Evolutionary conservation across 2,113 vertebrate species (phyloP), one percentile per base, ranked within the genome.

Genomic region (Neogale vison): DNA sequence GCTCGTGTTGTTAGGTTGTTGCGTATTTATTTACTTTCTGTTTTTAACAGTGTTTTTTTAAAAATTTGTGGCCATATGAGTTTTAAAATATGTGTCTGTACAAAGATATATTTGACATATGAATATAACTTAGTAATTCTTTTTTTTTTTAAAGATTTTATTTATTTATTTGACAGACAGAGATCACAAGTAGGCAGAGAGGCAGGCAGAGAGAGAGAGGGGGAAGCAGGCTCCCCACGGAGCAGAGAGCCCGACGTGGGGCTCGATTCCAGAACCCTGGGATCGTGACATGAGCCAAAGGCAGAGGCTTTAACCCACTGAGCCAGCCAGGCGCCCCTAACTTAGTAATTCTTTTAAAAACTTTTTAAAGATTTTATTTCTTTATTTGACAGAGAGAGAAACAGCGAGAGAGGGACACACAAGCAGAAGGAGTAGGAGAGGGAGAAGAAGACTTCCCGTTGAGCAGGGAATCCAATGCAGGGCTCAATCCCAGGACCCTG

Each of bases 21-120:
- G 2, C 34, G 7, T 92, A 34, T 81, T 94, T 90, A 47, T 87
- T 95, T 90, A 76, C 63, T 92, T 88, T 52, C 39, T 29, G 13
- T 63, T 94, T 97, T 88, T 85, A 93, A 82, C 18, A 71, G 65
- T 36, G 50, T 76, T 92, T 90, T 93, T 39, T 1, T 24, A 72
- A 8, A 8, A 42, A 52, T 83, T 23, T 90, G 36, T 87, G 50
- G 6, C 45, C 87, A 39, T 69, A 2, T 67, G 57, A 89, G 34
- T 76, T 93, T 95, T 72, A 72, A 61, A 88, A 79, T 77, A 52
- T 65, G 90, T 90, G 31, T 26, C 45, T 94, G 65, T 87, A 47
- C 14, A 93, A 93, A 82, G 65, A 93, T 47, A 61, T 52, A 42
- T 72, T 59, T 96, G 45, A 93, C 50, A 71, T 71, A 63, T 59